A percentile compares a stretch with the other conserved stretches of the same genome.
These are phyloP conservation scores for Xiphydria camelus DNA, from an alignment of 2,888 invertebrate genomes.

Conservation along the genomic window DNA sequence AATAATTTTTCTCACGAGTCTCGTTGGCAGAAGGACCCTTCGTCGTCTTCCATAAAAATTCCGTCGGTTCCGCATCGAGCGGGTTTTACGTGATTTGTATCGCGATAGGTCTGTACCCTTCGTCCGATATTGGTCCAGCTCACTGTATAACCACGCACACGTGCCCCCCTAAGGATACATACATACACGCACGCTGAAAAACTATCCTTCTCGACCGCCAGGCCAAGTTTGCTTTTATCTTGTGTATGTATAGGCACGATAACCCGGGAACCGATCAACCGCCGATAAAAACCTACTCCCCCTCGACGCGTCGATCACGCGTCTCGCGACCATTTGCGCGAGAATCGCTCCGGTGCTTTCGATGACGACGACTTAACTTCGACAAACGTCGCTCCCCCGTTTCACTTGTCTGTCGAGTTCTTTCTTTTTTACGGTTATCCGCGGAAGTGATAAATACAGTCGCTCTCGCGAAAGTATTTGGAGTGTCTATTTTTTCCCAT, in stretches of 20 bases:
- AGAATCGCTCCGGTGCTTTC: too few relatives aligned
- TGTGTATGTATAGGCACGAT: slow-evolving; percentile 35
- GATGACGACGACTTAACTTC: too few relatives aligned
- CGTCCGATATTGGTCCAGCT: slow-evolving; percentile 44
- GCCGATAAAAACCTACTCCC: slow-evolving; percentile 36
- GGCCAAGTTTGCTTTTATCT: slow-evolving; percentile 44
- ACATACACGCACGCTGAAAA: slow-evolving; percentile 17
- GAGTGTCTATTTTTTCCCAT: too few relatives aligned
- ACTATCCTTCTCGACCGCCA: slow-evolving; percentile 39
- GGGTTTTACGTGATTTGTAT: slow-evolving; percentile 43
- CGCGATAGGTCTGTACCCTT: slow-evolving; percentile 35
- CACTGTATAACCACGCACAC: slow-evolving; percentile 39
- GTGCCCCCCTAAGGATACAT: slow-evolving; percentile 16
- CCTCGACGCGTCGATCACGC: slow-evolving; percentile 18
- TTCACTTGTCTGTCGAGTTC: too few relatives aligned
- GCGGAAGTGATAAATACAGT: too few relatives aligned
- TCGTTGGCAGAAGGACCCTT: too few relatives aligned
- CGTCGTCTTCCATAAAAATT: too few relatives aligned
- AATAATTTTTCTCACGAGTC: too few relatives aligned
- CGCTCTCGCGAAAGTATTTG: too few relatives aligned
- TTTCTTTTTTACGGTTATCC: too few relatives aligned
- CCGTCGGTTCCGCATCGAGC: not conserved
- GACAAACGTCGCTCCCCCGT: too few relatives aligned
- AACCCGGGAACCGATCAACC: slow-evolving; percentile 41
- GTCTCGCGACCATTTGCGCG: too few relatives aligned